Evolutionary conservation across 2,113 vertebrate genomes (phyloP).

Genomic region (Scomber scombrus): DNA sequence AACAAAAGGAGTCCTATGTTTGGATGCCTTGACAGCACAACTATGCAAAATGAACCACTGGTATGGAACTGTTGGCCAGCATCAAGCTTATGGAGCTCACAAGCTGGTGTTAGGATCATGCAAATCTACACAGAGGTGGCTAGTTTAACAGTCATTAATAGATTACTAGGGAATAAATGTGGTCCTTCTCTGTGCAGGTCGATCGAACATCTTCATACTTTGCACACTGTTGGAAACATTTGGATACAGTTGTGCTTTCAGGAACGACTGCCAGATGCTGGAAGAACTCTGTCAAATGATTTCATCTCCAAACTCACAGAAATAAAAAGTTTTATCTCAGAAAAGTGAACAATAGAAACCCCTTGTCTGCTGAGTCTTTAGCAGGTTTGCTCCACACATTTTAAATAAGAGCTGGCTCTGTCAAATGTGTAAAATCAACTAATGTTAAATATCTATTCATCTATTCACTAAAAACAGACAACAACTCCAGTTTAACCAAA

Average conservation of each 20-base stretch:
- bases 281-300: neutral
- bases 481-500: conserved; percentile 15
- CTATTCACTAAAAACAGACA: conserved; percentile 42
- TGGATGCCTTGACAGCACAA: conserved; percentile 17
- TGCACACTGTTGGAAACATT: conserved; percentile 39
- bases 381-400: neutral
- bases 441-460: neutral
- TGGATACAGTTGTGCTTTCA: conserved; percentile 26
- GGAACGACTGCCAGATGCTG: neutral
- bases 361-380: neutral
- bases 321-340: neutral
- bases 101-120: conserved; percentile 54
- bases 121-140: conserved; percentile 71
- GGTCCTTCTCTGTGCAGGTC: conserved; percentile 10
- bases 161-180: conserved; percentile 59
- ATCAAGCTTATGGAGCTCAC: conserved; percentile 1
- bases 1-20: conserved; percentile 63
- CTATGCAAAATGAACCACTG: conserved; percentile 67
- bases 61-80: conserved; percentile 40
- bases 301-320: neutral
- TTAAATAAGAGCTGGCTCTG: neutral
- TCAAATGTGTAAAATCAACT: conserved; percentile 13
- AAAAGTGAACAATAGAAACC: neutral
- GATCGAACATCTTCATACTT: conserved; percentile 37
- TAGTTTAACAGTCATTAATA: conserved; percentile 57